Percentiles rank a stretch among this genome's conserved stretches.
Conservation (phyloP, 2,113 vertebrate species). For the Chloropsis hardwickii region DNA sequence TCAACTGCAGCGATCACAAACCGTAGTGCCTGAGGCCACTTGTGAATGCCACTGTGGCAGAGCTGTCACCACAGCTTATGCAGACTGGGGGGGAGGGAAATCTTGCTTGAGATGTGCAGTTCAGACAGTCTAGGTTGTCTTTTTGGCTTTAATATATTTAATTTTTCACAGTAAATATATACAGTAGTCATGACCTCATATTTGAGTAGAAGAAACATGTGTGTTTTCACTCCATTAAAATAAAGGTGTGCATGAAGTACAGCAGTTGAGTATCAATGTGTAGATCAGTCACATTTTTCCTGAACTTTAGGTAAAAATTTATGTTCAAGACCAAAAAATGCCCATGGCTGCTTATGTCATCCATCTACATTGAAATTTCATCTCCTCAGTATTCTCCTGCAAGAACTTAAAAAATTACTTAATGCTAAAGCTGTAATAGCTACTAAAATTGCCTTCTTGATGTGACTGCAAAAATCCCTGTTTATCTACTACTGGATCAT, state of each 20-base stretch:
- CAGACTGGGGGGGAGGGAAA: background rate
- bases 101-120: background rate
- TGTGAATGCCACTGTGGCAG: background rate
- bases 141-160: background rate
- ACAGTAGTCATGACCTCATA: background rate
- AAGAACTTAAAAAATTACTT: background rate
- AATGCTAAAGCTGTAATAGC: background rate
- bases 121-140: background rate
- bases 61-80: slow-evolving; percentile 4
- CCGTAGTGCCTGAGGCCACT: background rate
- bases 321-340: background rate
- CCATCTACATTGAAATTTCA: background rate
- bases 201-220: background rate
- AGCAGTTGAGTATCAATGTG: background rate
- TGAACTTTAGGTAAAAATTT: background rate
- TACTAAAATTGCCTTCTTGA: background rate
- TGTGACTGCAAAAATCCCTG: background rate
- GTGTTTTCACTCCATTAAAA: background rate
- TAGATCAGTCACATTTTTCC: background rate
- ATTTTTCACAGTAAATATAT: background rate
- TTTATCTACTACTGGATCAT: background rate
- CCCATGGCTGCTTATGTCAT: background rate
- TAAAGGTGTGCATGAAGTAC: background rate
- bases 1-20: background rate
- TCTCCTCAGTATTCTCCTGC: background rate